Evolutionary conservation across 2,113 vertebrate species (phyloP).

Genomic region (Pontoporia blainvillei): DNA sequence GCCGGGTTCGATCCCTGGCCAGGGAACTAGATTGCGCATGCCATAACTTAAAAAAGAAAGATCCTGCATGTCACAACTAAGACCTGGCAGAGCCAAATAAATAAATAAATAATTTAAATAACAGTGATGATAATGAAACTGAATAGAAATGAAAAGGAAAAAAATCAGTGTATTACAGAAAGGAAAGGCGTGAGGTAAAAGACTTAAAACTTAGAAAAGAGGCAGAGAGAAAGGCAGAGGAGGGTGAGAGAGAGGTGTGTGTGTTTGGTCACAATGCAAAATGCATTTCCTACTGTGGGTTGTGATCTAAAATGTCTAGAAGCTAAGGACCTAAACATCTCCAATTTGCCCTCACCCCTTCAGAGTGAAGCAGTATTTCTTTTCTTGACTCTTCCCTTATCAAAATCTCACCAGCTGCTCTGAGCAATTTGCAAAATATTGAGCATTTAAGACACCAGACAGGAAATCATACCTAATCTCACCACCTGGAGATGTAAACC

Average conservation of each 20-base stretch:
- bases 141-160: not conserved
- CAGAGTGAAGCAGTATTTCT: not conserved
- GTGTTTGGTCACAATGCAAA: not conserved
- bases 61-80: too few species aligned
- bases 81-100: too few species aligned
- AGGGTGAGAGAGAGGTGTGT: not conserved
- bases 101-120: too few species aligned
- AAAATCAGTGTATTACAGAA: not conserved
- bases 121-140: not conserved
- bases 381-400: not conserved
- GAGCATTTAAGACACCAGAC: not conserved
- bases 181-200: not conserved
- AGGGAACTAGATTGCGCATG: too few species aligned
- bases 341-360: not conserved
- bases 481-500: not conserved
- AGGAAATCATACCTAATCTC: not conserved
- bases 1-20: too few species aligned
- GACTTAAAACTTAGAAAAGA: not conserved
- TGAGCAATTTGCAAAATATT: constrained; percentile 1
- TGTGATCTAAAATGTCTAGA: not conserved
- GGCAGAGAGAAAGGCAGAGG: not conserved
- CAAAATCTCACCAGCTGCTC: not conserved
- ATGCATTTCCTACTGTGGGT: not conserved
- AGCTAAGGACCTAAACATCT: not conserved
- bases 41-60: too few species aligned